Percentiles rank a stretch among this genome's conserved stretches.
phyloP scores from a whole-genome alignment of 2,113 vertebrate genomes.

The Actenoides hombroni region DNA sequence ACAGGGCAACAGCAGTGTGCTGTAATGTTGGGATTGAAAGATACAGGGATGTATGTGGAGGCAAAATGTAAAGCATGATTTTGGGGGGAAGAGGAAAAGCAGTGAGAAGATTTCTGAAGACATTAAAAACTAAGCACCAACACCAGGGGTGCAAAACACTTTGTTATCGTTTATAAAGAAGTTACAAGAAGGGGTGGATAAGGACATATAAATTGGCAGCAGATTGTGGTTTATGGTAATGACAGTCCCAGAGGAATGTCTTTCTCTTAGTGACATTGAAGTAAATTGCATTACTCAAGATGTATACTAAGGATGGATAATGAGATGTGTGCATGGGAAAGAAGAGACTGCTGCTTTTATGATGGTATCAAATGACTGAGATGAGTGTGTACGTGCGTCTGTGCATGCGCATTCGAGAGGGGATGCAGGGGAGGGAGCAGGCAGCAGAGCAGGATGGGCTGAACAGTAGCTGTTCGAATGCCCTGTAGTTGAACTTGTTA shows the following conservation, averaged over 20 bases:
- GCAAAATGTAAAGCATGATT: neutral
- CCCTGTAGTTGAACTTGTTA: neutral
- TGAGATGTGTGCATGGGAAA: slow-evolving; percentile 56
- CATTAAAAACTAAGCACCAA: neutral
- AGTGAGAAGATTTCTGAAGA: neutral
- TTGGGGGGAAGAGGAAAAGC: neutral
- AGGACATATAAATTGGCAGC: slow-evolving; percentile 57
- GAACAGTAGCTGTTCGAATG: neutral
- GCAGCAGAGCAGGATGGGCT: neutral
- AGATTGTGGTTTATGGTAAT: slow-evolving; percentile 73
- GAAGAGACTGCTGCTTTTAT: slow-evolving; percentile 42
- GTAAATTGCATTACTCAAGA: slow-evolving; percentile 69
- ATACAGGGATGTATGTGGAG: neutral
- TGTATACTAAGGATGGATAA: slow-evolving; percentile 62
- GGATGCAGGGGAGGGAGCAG: neutral
- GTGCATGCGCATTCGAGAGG: neutral
- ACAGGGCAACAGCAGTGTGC: neutral
- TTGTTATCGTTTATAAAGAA: slow-evolving; percentile 41
- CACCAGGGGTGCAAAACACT: neutral
- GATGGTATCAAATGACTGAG: neutral
- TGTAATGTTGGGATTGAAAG: neutral
- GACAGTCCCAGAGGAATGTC: slow-evolving; percentile 50
- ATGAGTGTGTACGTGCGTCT: neutral
- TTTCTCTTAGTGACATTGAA: slow-evolving; percentile 74
- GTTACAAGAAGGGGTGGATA: slow-evolving; percentile 50